Evolutionary conservation across 2,797 vertebrate genomes (phyloP).

Genomic region (Oreochromis grahami): DNA sequence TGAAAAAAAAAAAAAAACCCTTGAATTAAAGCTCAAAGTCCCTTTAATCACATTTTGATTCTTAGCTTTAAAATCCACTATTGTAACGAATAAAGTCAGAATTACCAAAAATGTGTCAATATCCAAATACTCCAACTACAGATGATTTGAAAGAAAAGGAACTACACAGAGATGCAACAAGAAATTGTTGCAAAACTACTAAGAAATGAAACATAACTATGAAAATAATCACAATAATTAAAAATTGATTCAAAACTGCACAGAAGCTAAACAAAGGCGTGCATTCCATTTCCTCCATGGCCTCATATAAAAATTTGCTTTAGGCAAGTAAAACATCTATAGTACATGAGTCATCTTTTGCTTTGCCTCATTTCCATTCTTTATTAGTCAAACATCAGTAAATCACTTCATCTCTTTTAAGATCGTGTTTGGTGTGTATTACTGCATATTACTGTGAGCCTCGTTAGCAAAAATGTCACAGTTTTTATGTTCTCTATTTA

Average conservation of each 20-base stretch:
- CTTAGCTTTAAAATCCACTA: neutral
- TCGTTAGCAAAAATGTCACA: neutral
- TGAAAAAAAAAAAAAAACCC: neutral
- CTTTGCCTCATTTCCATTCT: neutral
- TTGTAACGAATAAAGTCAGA: neutral
- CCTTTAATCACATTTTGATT: neutral
- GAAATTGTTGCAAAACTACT: neutral
- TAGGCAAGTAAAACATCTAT: neutral
- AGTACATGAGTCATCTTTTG: neutral
- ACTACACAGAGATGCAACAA: neutral
- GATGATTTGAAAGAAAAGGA: neutral
- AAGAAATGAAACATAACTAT: neutral
- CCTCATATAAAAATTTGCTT: neutral
- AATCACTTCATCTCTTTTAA: neutral
- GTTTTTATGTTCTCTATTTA: neutral
- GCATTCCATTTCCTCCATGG: neutral
- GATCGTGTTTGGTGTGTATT: neutral
- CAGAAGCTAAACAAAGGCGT: fast-evolving
- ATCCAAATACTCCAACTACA: neutral
- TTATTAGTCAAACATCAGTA: neutral
- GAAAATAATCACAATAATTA: neutral
- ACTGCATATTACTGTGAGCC: neutral
- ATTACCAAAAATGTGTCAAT: neutral
- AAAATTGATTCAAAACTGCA: neutral
- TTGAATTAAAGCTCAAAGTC: neutral